Conservation (phyloP, 1,140 invertebrate genomes). For the Zaprionus ornatus region DNA sequence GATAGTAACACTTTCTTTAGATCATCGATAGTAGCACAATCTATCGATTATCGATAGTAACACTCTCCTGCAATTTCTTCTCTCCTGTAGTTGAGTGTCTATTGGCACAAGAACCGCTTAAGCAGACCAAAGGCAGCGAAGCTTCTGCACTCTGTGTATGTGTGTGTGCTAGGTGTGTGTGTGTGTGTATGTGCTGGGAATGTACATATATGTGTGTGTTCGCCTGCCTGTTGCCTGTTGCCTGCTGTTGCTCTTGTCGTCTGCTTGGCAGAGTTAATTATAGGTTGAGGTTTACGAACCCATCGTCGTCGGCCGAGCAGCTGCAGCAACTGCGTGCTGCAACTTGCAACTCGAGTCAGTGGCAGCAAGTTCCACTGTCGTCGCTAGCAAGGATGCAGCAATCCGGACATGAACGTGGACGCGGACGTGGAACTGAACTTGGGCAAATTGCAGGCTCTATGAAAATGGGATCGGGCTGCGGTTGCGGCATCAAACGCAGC, state of each 20-base stretch:
- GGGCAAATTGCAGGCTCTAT: slow-evolving; percentile 60
- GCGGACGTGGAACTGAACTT: not conserved
- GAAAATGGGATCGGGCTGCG: slow-evolving; percentile 69
- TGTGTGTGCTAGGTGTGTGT: not conserved
- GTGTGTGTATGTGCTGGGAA: slow-evolving; percentile 10
- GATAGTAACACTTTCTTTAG: too few species aligned
- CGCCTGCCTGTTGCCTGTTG: slow-evolving; percentile 21
- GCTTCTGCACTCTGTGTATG: not conserved
- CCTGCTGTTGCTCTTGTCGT: slow-evolving; percentile 56
- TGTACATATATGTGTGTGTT: not conserved
- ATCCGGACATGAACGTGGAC: not conserved
- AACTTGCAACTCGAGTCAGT: not conserved
- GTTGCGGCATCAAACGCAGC: slow-evolving; percentile 8
- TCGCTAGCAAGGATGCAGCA: slow-evolving; percentile 29
- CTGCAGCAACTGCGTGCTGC: slow-evolving; percentile 39
- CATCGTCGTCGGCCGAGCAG: slow-evolving; percentile 36
- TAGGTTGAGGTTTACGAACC: slow-evolving; percentile 81
- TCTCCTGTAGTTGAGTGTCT: not conserved
- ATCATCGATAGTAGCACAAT: too few species aligned
- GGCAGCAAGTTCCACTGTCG: not conserved
- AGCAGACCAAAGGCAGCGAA: slow-evolving; percentile 33
- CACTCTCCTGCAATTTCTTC: not conserved
- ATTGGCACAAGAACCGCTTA: slow-evolving; percentile 7
- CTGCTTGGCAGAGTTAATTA: slow-evolving; percentile 77
- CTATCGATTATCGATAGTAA: too few species aligned